These are phyloP conservation scores for Myopa tessellatipennis DNA, from an alignment of 2,888 invertebrate genomes.

Conservation along the genomic window DNA sequence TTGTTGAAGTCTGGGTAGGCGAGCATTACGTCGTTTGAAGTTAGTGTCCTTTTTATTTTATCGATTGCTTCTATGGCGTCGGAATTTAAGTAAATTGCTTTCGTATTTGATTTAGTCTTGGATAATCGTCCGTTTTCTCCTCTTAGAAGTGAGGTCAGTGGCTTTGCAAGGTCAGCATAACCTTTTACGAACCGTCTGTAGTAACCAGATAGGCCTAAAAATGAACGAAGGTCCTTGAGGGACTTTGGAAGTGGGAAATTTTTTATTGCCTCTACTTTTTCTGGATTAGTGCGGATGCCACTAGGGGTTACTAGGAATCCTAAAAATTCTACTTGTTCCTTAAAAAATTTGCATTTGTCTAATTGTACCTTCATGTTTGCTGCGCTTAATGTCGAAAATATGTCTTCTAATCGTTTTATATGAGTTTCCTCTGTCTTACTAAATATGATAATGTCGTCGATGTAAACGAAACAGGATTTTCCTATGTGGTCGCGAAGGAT, in stretches of 20 bases:
- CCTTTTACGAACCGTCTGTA: neutral
- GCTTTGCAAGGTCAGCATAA: neutral
- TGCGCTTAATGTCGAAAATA: neutral
- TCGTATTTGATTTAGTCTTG: neutral
- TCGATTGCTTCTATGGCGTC: constrained; percentile 9
- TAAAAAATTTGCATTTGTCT: neutral
- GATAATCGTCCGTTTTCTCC: neutral
- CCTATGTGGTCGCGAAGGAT: neutral
- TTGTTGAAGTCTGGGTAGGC: constrained; percentile 5
- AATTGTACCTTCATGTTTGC: constrained; percentile 1
- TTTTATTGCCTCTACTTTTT: neutral
- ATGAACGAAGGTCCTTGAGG: neutral
- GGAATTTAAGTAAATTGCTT: neutral
- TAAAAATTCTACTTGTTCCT: neutral
- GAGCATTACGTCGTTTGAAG: neutral
- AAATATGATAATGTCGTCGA: neutral
- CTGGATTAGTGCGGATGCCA: neutral
- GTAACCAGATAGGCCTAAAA: neutral
- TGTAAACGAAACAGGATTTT: neutral
- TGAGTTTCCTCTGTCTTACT: neutral
- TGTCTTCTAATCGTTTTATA: neutral
- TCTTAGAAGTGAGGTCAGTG: neutral
- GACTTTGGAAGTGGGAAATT: neutral
- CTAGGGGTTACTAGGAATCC: neutral
- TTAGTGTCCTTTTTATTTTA: neutral